Base-by-base conservation (phyloP, 2,888 invertebrate species). In the Pollenia angustigena region DNA sequence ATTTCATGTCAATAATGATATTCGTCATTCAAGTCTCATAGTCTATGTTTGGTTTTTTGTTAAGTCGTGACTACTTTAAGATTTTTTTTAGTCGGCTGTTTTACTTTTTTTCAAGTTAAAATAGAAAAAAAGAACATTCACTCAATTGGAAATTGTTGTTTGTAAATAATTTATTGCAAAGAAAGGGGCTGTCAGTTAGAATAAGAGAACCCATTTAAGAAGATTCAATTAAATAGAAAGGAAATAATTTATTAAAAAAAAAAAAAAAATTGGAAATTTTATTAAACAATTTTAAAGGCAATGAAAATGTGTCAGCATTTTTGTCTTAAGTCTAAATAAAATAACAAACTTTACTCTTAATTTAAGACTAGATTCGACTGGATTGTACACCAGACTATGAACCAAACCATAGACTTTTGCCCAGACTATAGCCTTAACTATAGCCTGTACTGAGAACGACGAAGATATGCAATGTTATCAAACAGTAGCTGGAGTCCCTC, bases 11-110 rank as follows among this genome's bases (percentile, higher is more conserved):
- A 78, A 84, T 84, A 79, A 72, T 42, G 58, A 66, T 84, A 66
- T 72, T 84, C 83, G 72, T 84, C 76, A 76, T 85, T 81, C 72
- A 81, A 58, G 80, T 81, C 76, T 75, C 58, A 68, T 46, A 40
- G 79, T 46, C 75, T 79, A 44, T 58, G 58, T 60, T 68, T 74
- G 48, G 10, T 62, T 68, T 56, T 60, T 16, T 62, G 32, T 42
- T 50, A 75, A 83, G 78, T 82, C 82, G 85, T 82, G 82, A 85
- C 72, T 72, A 4, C 44, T 76, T 62, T 68, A 32, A 32, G 44
- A 71, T 60, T 78, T 82, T 32, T 62, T 82, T 23, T 72, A 3
- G 48, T 58, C 46, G 54, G 52, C 58, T 23, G 32, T 14, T 52
- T 50, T 52, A 10, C 46, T 71, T 23, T 23, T 62, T 18, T 7